Base-by-base conservation (phyloP, 2,888 invertebrate species). In the Drosophila dives region DNA sequence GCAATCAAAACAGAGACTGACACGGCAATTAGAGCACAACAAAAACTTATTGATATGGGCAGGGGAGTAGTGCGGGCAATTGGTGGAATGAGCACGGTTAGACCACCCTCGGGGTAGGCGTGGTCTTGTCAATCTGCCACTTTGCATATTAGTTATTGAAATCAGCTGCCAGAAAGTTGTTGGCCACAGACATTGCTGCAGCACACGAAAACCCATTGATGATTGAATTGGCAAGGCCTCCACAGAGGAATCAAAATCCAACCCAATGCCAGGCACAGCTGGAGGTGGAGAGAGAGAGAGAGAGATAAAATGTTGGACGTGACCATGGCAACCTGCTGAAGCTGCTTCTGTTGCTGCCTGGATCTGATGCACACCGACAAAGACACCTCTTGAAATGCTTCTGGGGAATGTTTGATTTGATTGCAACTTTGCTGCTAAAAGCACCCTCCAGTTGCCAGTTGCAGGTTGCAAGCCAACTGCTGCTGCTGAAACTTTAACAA, bases 161-260 rank as follows among this genome's bases (percentile, higher is more conserved):
- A 89, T 90, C 86, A 89, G 90, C 86, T 86, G 90, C 90, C 90
- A 75, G 86, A 85, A 85, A 89, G 88, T 85, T 85, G 82, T 74
- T 64, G 71, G 78, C 78, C 71, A 77, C 69, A 86, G 60, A 77
- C 62, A 62, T 68, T 65, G 64, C 49, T 40, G 64, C 48, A 53
- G 40, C 34, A 66, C 73, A 77, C 66, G 70, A 68, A 68, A 81
- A 77, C 42, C 64, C 74, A 81, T 74, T 81, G 89, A 79, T 76
- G 84, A 81, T 72, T 76, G 76, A 73, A 79, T 77, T 81, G 79
- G 32, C 79, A 78, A 72, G 76, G 78, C 65, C 56, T 63, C 84
- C 84, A 64, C 81, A 72, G 85, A 71, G 71, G 70, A 65, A 68
- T 74, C 23, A 65, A 59, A 62, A 69, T 53, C 74, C 40, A 65